Evolutionary conservation across 1,140 invertebrate genomes (phyloP).

Genomic region (Neuroterus valhalla): DNA sequence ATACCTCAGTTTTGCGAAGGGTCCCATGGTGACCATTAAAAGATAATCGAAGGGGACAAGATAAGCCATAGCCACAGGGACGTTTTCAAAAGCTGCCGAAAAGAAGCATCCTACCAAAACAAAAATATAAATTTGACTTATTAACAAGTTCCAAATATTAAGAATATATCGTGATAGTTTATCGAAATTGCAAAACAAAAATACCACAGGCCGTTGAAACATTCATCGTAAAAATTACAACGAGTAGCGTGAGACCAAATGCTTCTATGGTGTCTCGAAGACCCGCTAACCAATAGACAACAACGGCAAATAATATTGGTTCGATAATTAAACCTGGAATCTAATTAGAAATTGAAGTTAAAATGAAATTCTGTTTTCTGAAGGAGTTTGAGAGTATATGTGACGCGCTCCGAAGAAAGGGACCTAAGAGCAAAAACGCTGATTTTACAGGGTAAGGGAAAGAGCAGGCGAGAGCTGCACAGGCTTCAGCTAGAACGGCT

Average conservation of each 20-base stretch:
- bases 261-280: slow-evolving; percentile 80
- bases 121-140: background rate
- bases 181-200: slow-evolving; percentile 43
- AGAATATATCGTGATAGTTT: slow-evolving; percentile 18
- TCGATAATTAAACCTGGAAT: slow-evolving; percentile 87
- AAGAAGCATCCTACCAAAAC: slow-evolving; percentile 85
- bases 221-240: slow-evolving; percentile 85
- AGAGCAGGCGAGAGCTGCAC: too few species aligned
- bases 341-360: slow-evolving; percentile 69
- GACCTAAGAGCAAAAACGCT: too few species aligned
- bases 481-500: too few species aligned
- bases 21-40: slow-evolving; percentile 90
- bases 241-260: slow-evolving; percentile 81
- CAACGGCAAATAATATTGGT: slow-evolving; percentile 83
- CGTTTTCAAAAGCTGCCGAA: slow-evolving; percentile 87
- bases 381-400: slow-evolving; percentile 24
- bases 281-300: slow-evolving; percentile 88
- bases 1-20: slow-evolving; percentile 89
- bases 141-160: background rate
- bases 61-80: slow-evolving; percentile 87
- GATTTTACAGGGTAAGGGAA: too few species aligned
- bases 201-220: slow-evolving; percentile 89
- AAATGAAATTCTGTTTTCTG: background rate
- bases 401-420: too few species aligned
- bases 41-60: slow-evolving; percentile 91